phyloP scores from a whole-genome alignment of 2,888 invertebrate genomes.

The Tyria jacobaeae region DNA sequence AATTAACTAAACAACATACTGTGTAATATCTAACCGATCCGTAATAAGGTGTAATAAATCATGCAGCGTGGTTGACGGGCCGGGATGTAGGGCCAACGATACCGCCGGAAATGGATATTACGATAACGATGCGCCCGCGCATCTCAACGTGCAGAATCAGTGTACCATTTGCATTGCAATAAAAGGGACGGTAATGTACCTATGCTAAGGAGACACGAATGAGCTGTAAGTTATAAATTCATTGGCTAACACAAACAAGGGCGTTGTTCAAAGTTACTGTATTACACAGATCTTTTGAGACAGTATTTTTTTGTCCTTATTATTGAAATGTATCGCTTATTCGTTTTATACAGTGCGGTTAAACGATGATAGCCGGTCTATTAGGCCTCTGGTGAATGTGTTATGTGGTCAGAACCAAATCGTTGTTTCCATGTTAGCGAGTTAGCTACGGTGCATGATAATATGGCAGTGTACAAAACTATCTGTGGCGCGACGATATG shows the following conservation, averaged over 20 bases:
- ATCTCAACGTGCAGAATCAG: slow-evolving; percentile 46
- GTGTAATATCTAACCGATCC: slow-evolving; percentile 56
- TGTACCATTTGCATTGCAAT: slow-evolving; percentile 47
- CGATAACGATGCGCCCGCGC: slow-evolving; percentile 66
- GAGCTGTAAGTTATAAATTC: slow-evolving; percentile 50
- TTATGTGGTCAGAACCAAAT: slow-evolving; percentile 36
- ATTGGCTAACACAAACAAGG: slow-evolving; percentile 56
- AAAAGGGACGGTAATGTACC: slow-evolving; percentile 49
- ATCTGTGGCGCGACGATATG: slow-evolving; percentile 51
- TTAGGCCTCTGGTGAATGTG: slow-evolving; percentile 29
- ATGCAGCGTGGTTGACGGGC: slow-evolving; percentile 58
- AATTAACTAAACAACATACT: slow-evolving; percentile 1
- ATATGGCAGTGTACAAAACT: slow-evolving; percentile 47
- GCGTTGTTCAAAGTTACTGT: slow-evolving; percentile 33
- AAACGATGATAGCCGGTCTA: slow-evolving; percentile 35
- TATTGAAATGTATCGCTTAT: slow-evolving; percentile 38
- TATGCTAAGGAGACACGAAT: slow-evolving; percentile 45
- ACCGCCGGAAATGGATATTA: slow-evolving; percentile 73
- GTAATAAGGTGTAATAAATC: slow-evolving; percentile 72
- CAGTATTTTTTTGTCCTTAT: slow-evolving; percentile 38
- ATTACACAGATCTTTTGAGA: slow-evolving; percentile 24
- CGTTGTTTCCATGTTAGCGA: slow-evolving; percentile 41
- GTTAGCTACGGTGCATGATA: slow-evolving; percentile 39
- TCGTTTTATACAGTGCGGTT: slow-evolving; percentile 31
- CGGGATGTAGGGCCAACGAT: slow-evolving; percentile 56